Base-by-base conservation (phyloP, 2,888 invertebrate genomes). In the Orthosia gracilis region DNA sequence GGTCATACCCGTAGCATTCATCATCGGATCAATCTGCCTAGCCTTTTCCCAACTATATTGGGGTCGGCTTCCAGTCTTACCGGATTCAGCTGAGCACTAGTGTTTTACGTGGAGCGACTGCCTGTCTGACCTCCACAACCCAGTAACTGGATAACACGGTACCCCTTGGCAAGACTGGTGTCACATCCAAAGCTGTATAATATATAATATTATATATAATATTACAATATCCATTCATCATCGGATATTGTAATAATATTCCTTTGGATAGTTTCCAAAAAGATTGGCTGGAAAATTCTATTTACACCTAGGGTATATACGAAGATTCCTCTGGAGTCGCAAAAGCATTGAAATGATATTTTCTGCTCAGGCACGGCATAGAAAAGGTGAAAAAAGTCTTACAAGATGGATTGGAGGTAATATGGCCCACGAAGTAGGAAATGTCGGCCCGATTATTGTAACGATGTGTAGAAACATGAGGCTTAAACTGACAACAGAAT, bases 221-320 rank as follows among this genome's bases (percentile, higher is more conserved):
- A n/a, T n/a, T n/a, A n/a, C n/a, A n/a, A n/a, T n/a, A n/a, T n/a
- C 18, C 62, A 68, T 81, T 68, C 55, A 57, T 63, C 67, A 50
- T 67, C 59, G 58, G 54, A 82, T 78, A 70, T 78, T 69, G 65
- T 63, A 69, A 82, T 64, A 63, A 64, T 61, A 69, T 58, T 73
- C 40, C 68, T 78, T 70, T 80, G 79, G 78, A 82, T 45, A 40
- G 31, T 68, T 65, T 78, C 82, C 71, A 80, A 80, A 76, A 67
- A 45, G 2, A 54, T 68, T 64, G n/a, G 50, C 4, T 1, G 12
- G 58, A 17, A 47, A 67, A 52, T 3, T 17, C 66, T 65, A n/a
- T 40, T 9, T 58, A 31, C 31, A 23, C 0, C 26, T 13, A 18
- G 13, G 2, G 9, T 54, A 45, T n/a, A n/a, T n/a, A n/a, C n/a